Conservation (phyloP, 1,140 invertebrate species). For the Penaeus vannamei region DNA sequence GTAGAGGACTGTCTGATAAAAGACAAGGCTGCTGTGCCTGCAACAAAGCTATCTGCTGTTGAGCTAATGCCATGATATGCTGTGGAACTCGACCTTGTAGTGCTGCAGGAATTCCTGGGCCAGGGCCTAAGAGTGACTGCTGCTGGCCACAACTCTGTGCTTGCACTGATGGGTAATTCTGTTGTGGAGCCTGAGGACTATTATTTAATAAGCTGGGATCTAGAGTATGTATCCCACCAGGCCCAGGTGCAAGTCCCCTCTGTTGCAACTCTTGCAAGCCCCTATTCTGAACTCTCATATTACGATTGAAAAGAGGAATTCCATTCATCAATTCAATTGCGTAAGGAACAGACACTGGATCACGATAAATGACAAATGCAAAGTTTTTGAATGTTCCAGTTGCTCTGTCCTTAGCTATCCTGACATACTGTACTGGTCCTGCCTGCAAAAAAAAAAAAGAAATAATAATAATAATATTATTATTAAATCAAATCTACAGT, state of each 20-base stretch:
- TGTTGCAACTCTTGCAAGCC: slow-evolving; percentile 37
- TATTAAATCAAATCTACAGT: no score
- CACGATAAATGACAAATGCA: slow-evolving; percentile 54
- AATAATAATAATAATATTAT: background rate
- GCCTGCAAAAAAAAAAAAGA: slow-evolving; percentile 48
- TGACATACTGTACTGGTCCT: slow-evolving; percentile 62
- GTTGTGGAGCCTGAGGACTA: no score
- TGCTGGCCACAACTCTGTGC: slow-evolving; percentile 23
- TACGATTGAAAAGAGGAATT: slow-evolving; percentile 32
- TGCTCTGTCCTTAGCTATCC: slow-evolving; percentile 56
- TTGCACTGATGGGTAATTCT: no score
- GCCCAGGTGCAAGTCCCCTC: background rate
- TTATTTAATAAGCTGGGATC: slow-evolving; percentile 2
- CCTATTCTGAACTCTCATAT: slow-evolving; percentile 56
- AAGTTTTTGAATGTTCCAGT: slow-evolving; percentile 57
- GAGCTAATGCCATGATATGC: slow-evolving; percentile 48
- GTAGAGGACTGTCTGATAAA: slow-evolving; percentile 34
- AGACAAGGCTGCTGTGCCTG: slow-evolving; percentile 19
- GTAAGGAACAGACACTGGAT: slow-evolving; percentile 62
- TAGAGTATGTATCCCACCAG: slow-evolving; percentile 46
- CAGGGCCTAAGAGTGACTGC: slow-evolving; percentile 20
- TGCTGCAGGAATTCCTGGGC: background rate
- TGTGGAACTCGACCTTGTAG: background rate
- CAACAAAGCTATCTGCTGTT: slow-evolving; percentile 47
- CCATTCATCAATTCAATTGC: slow-evolving; percentile 60